Conservation (phyloP, 2,888 invertebrate genomes). For the Pasiphila rectangulata region DNA sequence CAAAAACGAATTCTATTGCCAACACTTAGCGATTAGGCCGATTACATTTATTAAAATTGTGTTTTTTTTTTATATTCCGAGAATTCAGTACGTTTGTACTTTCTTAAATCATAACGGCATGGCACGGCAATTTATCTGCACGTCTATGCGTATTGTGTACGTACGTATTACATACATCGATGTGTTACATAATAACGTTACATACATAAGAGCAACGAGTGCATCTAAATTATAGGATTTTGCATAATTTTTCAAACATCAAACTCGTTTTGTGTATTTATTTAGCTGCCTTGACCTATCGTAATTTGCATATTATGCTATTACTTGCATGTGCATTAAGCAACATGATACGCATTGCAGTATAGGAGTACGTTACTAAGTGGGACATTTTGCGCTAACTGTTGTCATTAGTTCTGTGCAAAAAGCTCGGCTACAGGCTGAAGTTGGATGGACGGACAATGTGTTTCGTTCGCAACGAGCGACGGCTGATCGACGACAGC, state of each 20-base stretch:
- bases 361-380: slow-evolving; percentile 15
- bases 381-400: slow-evolving; percentile 24
- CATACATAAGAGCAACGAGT: background rate
- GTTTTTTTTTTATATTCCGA: slow-evolving; percentile 17
- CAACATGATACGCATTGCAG: slow-evolving; percentile 22
- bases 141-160: no score
- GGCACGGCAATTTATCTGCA: no score
- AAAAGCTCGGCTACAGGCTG: slow-evolving; percentile 33
- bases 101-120: no score
- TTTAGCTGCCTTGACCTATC: slow-evolving; percentile 15
- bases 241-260: slow-evolving; percentile 8
- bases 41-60: slow-evolving; percentile 31
- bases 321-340: slow-evolving; percentile 14
- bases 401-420: slow-evolving; percentile 38
- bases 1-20: slow-evolving; percentile 36
- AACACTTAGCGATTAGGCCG: slow-evolving; percentile 38
- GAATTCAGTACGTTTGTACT: slow-evolving; percentile 14
- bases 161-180: background rate
- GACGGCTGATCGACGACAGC: slow-evolving; percentile 54
- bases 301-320: slow-evolving; percentile 17
- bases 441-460: slow-evolving; percentile 37
- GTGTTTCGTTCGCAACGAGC: slow-evolving; percentile 42
- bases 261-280: slow-evolving; percentile 4
- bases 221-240: background rate
- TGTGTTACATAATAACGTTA: background rate